These are phyloP conservation scores for Lasioglossum villosulum DNA, from an alignment of 2,888 invertebrate species.

Conservation along the genomic window DNA sequence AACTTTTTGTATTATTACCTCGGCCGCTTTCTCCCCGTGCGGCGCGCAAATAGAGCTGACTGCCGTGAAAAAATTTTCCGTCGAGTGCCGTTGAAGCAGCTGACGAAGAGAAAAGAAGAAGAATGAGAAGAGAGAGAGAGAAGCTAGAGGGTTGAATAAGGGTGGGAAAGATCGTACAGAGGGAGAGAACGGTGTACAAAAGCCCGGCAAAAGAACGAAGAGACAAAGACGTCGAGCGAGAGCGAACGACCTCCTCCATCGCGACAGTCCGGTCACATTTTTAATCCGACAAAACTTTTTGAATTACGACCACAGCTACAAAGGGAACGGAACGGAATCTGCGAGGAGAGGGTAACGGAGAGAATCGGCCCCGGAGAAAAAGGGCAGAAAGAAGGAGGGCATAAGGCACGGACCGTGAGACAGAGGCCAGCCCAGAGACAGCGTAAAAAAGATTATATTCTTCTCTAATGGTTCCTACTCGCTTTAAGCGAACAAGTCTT, in stretches of 20 bases:
- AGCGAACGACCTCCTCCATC: constrained; percentile 43
- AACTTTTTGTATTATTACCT: constrained; percentile 27
- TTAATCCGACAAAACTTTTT: constrained; percentile 80
- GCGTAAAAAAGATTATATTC: constrained; percentile 66
- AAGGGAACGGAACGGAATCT: constrained; percentile 26
- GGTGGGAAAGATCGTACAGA: background rate
- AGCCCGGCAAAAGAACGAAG: constrained; percentile 21
- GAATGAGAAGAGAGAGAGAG: background rate
- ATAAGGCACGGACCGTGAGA: constrained; percentile 49
- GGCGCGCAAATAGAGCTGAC: constrained; percentile 32
- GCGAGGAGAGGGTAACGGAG: constrained; percentile 6
- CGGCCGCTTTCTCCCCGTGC: background rate
- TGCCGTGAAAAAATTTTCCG: constrained; percentile 16
- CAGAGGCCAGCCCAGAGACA: constrained; percentile 24
- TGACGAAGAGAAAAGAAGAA: background rate
- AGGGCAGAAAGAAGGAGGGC: constrained; percentile 20
- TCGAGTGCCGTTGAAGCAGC: constrained; percentile 7
- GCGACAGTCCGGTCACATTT: constrained; percentile 74
- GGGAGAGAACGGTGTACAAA: constrained; percentile 19
- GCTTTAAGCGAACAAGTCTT: constrained; percentile 69
- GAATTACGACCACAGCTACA: constrained; percentile 74
- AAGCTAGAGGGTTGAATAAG: no score
- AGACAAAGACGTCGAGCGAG: constrained; percentile 53
- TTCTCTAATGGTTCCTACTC: constrained; percentile 71
- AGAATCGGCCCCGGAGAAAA: constrained; percentile 14